These are phyloP conservation scores for Tigriopus japonicus DNA, from an alignment of 1,140 invertebrate genomes.

Conservation along the genomic window DNA sequence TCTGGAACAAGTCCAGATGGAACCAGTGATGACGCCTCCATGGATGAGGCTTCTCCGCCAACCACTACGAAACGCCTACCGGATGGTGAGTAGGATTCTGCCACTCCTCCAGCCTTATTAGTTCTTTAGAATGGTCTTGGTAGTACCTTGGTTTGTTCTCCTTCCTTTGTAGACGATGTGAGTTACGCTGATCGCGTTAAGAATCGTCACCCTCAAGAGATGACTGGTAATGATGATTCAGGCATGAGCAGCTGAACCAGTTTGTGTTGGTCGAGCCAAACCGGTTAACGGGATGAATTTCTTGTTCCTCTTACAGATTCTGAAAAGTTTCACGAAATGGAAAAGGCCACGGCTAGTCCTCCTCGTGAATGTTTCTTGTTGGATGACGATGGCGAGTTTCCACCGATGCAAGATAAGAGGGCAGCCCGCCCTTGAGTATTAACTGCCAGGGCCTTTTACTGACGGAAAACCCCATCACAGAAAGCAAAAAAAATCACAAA, in stretches of 20 bases:
- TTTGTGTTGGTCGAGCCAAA: background rate
- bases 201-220: background rate
- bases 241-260: background rate
- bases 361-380: constrained; percentile 43
- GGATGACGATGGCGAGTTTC: constrained; percentile 61
- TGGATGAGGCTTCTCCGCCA: background rate
- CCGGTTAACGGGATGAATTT: background rate
- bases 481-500: too few species aligned
- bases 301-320: constrained; percentile 42
- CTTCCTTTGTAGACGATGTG: background rate
- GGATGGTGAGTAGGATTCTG: too few species aligned
- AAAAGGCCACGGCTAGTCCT: constrained; percentile 42
- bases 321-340: constrained; percentile 52
- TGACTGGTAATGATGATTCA: background rate
- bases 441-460: too few species aligned
- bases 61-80: background rate
- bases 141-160: constrained; percentile 8
- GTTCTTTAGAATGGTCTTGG: background rate
- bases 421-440: too few species aligned
- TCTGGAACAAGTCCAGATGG: background rate
- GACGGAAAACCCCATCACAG: too few species aligned
- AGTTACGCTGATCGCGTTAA: background rate
- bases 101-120: background rate
- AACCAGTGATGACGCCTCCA: background rate
- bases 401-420: constrained; percentile 28